Conservation (phyloP, 2,888 invertebrate genomes). For the Maniola hyperantus region DNA sequence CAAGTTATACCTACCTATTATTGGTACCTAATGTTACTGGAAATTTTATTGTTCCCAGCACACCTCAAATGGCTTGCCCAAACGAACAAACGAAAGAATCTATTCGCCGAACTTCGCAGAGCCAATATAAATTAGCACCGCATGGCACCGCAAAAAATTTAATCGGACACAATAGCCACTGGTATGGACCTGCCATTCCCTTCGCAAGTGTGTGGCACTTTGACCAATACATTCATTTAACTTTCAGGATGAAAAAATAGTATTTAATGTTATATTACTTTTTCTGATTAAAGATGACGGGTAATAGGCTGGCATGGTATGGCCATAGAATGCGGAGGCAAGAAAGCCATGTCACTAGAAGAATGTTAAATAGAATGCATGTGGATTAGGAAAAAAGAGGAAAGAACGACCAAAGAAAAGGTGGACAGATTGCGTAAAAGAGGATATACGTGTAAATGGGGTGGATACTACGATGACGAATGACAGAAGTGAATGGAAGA, state of each 20-base stretch:
- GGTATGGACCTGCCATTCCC: slow-evolving; percentile 38
- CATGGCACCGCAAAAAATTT: slow-evolving; percentile 54
- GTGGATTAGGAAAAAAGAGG: too few species aligned
- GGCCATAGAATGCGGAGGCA: too few species aligned
- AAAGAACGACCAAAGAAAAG: too few species aligned
- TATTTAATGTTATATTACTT: too few species aligned
- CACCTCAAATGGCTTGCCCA: slow-evolving; percentile 43
- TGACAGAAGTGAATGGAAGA: too few species aligned
- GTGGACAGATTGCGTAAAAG: too few species aligned
- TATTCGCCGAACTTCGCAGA: slow-evolving; percentile 56
- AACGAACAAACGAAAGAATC: slow-evolving; percentile 52
- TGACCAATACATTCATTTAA: slow-evolving; percentile 16
- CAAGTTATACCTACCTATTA: neutral
- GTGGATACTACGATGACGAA: too few species aligned
- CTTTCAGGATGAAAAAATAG: slow-evolving; percentile 7
- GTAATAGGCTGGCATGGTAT: too few species aligned
- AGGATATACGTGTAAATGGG: too few species aligned
- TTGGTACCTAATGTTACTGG: neutral
- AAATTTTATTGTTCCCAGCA: slow-evolving; percentile 29
- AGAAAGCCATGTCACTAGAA: too few species aligned
- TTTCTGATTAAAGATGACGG: too few species aligned
- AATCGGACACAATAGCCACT: slow-evolving; percentile 53
- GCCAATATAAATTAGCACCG: slow-evolving; percentile 61
- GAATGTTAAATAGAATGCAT: too few species aligned
- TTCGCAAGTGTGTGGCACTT: slow-evolving; percentile 34